A percentile compares a stretch with the other conserved stretches of the same genome.
Evolutionary conservation across 37 sponge, comb jelly and placozoan species (phyloP).

Genomic region (Dysidea cf. avara): DNA sequence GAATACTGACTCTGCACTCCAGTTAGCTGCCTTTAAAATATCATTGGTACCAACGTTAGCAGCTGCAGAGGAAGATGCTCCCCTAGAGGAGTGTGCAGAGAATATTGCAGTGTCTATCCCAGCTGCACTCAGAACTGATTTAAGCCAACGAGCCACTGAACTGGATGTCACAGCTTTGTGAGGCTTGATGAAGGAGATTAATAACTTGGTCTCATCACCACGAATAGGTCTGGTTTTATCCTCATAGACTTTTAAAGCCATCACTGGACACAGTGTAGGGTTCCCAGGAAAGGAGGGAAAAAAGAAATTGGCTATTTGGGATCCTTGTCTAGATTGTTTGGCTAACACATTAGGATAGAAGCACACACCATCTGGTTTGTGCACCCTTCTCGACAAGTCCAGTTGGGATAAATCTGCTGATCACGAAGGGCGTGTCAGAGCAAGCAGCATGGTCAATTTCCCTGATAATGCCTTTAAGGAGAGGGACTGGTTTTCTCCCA

Average conservation of each 20-base stretch:
- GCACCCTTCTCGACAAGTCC: neutral
- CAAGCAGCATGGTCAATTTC: no score
- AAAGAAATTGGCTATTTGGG: slow-evolving; percentile 4
- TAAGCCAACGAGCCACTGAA: slow-evolving; percentile 15
- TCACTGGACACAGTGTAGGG: slow-evolving; percentile 17
- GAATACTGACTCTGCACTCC: slow-evolving; percentile 35
- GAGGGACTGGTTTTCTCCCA: slow-evolving; percentile 9
- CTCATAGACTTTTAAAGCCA: slow-evolving; percentile 19
- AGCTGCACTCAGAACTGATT: neutral
- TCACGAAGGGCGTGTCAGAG: neutral
- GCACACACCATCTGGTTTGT: slow-evolving; percentile 12
- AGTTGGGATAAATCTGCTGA: slow-evolving; percentile 4
- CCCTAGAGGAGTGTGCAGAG: neutral
- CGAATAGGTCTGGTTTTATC: neutral
- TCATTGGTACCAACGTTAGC: slow-evolving; percentile 20
- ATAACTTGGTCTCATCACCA: slow-evolving; percentile 8
- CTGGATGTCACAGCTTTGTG: neutral
- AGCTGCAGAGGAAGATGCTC: slow-evolving; percentile 30
- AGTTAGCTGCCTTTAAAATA: slow-evolving; percentile 38
- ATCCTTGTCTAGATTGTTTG: slow-evolving; percentile 15
- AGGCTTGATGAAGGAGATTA: slow-evolving; percentile 34
- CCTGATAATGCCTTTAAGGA: no score
- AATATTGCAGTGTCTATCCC: slow-evolving; percentile 14
- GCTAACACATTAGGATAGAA: neutral
- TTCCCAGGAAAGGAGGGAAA: slow-evolving; percentile 27